These are phyloP conservation scores for Corvus cornix DNA, from an alignment of 2,113 vertebrate genomes.

Conservation along the genomic window DNA sequence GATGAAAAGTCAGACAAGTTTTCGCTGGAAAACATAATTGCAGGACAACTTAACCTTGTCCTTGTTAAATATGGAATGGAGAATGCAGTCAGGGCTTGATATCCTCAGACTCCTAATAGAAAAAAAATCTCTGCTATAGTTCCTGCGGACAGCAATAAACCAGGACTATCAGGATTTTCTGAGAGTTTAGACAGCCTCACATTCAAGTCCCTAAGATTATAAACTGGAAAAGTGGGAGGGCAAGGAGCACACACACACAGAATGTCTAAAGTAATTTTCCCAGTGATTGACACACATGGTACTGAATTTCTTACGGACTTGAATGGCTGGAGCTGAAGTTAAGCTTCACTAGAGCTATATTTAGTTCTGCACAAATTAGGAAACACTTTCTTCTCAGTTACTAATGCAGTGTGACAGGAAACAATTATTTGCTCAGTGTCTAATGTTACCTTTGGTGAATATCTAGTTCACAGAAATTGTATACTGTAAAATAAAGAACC, in stretches of 20 bases:
- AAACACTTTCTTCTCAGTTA: slow-evolving; percentile 36
- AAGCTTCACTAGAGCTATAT: slow-evolving; percentile 28
- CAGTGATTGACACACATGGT: neutral
- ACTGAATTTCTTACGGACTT: neutral
- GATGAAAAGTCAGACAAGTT: neutral
- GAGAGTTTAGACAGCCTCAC: neutral
- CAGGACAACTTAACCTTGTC: neutral
- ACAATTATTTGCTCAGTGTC: slow-evolving; percentile 51
- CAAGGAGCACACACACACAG: neutral
- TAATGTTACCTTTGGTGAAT: slow-evolving; percentile 53
- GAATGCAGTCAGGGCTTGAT: neutral
- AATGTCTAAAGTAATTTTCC: neutral
- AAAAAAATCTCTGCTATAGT: neutral
- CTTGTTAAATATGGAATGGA: neutral
- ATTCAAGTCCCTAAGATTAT: neutral
- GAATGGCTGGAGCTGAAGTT: neutral
- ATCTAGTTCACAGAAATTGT: neutral
- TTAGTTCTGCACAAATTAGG: slow-evolving; percentile 40
- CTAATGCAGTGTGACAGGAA: slow-evolving; percentile 47
- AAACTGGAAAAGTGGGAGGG: neutral
- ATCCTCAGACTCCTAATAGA: neutral
- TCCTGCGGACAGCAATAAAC: neutral
- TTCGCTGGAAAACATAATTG: neutral
- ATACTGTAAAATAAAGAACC: neutral
- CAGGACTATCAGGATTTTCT: neutral